These are phyloP conservation scores for Sorex maritimensis DNA, from an alignment of 2,797 vertebrate genomes.

Conservation along the genomic window DNA sequence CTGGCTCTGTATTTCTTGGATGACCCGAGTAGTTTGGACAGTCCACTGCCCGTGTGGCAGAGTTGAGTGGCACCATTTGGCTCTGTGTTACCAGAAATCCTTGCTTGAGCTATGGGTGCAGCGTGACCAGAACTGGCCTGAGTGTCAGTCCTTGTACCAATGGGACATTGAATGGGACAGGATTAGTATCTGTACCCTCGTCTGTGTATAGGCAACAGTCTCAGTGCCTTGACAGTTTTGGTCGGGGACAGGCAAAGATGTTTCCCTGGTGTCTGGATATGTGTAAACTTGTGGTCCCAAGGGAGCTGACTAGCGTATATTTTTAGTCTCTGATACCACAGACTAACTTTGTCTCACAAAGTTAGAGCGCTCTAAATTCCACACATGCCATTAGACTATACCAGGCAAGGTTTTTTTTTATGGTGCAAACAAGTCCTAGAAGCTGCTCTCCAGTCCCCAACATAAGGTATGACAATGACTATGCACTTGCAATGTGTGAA, in stretches of 20 bases:
- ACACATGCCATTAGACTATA: not conserved
- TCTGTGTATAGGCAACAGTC: not conserved
- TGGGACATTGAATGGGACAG: not conserved
- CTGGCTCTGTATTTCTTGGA: conserved; percentile 78
- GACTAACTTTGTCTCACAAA: not conserved
- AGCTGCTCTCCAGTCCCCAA: not conserved
- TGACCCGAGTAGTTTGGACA: conserved; percentile 79
- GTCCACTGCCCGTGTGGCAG: conserved; percentile 69
- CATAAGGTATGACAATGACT: not conserved
- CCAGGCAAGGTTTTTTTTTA: not conserved
- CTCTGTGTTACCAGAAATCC: conserved; percentile 54
- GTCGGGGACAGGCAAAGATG: not conserved
- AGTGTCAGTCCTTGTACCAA: conserved; percentile 29
- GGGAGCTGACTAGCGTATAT: not conserved
- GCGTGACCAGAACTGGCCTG: not conserved
- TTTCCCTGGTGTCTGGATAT: not conserved
- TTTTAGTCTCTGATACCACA: not conserved
- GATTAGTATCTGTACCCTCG: not conserved
- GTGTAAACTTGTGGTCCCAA: not conserved
- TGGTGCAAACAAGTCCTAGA: not conserved
- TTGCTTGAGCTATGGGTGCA: conserved; percentile 8
- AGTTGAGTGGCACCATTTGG: not conserved
- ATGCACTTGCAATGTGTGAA: not conserved
- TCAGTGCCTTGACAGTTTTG: not conserved
- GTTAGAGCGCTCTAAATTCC: not conserved